Evolutionary conservation across 2,113 vertebrate genomes (phyloP), one percentile per base, ranked within the genome.

Genomic region (Psettodes erumei): DNA sequence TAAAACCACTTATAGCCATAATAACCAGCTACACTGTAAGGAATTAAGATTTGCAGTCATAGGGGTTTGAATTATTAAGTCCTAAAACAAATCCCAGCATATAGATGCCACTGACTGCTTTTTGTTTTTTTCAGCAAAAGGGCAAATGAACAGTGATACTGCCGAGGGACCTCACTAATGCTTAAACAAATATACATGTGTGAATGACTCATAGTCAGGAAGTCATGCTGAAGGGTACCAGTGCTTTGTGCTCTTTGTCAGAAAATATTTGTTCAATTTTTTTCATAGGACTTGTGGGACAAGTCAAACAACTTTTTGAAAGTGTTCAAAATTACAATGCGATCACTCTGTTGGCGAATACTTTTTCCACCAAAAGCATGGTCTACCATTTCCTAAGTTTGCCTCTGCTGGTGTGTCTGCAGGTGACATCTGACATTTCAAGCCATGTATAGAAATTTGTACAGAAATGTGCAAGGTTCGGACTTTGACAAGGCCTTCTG

Each of bases 361-460:
- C 25, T 8, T n/a, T 30, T n/a, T 6, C 4, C 35, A 15, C 30
- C 5, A 61, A 30, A 38, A 37, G 13, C 32, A 43, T 15, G 18
- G 18, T 15, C 7, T 37, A 13, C 50, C 33, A 64, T 66, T 61
- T 56, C 59, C 33, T n/a, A n/a, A n/a, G n/a, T 62, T 16, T 5
- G 33, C 25, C 47, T 47, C 21, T 37, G 27, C 32, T 19, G 28
- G 6, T 32, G 28, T 71, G n/a, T n/a, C n/a, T n/a, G n/a, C n/a
- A 64, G 55, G 62, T 75, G 74, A 63, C 65, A 75, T 54, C 47
- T 67, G 69, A 67, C 55, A 80, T 81, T 59, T 75, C 28, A 42
- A 30, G 16, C 7, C 25, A 5, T 66, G 38, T 53, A 43, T 4
- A 60, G 71, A 68, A 71, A 33, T 71, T 30, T 56, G 48, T 30